Percentiles rank a stretch among this genome's conserved stretches.
Evolutionary conservation across 2,888 invertebrate species (phyloP).

Genomic region (Aricia artaxerxes): DNA sequence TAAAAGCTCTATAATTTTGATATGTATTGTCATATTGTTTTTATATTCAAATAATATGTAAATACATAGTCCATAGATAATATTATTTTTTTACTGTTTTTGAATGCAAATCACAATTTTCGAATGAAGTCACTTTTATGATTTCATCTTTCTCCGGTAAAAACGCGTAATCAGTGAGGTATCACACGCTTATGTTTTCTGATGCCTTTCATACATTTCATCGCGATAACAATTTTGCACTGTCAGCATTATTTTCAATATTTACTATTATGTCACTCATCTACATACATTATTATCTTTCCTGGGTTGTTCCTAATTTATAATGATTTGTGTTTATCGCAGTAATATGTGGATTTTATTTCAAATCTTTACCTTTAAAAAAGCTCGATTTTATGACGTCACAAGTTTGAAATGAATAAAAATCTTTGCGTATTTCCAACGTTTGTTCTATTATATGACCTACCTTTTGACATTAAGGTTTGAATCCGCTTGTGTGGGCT

Average conservation of each 20-base stretch:
- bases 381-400: constrained; percentile 18
- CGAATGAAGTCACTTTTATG: too few relatives aligned
- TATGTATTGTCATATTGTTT: too few relatives aligned
- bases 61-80: too few relatives aligned
- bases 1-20: too few relatives aligned
- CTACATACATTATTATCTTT: not conserved
- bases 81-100: too few relatives aligned
- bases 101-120: too few relatives aligned
- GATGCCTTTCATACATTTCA: not conserved
- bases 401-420: constrained; percentile 62
- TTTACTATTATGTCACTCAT: not conserved
- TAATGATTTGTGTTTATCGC: too few relatives aligned
- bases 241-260: not conserved
- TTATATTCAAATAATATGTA: too few relatives aligned
- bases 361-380: not conserved
- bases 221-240: not conserved
- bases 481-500: constrained; percentile 43
- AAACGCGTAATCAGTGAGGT: too few relatives aligned
- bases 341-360: not conserved
- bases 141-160: too few relatives aligned
- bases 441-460: not conserved
- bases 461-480: constrained; percentile 40
- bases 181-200: not conserved
- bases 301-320: too few relatives aligned
- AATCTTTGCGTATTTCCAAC: constrained; percentile 49